phyloP scores from a whole-genome alignment of 2,113 vertebrate species.

The Rhinopithecus roxellana region DNA sequence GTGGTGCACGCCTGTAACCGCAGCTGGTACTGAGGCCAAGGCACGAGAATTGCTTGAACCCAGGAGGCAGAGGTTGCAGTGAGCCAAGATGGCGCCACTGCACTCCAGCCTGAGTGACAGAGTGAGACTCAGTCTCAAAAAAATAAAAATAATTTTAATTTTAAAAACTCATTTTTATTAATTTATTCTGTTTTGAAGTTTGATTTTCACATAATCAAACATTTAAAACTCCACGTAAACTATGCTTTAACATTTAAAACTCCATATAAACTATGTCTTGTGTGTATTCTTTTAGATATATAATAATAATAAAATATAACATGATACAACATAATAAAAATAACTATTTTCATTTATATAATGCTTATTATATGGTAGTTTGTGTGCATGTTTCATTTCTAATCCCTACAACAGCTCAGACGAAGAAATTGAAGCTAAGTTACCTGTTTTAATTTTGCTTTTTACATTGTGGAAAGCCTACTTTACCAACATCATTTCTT shows the following conservation, averaged over 20 bases:
- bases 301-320: too few relatives aligned
- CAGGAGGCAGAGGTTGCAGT: too few relatives aligned
- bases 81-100: too few relatives aligned
- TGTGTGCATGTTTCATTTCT: not conserved
- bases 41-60: too few relatives aligned
- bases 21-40: too few relatives aligned
- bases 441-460: not conserved
- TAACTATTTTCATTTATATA: not conserved
- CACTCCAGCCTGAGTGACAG: too few relatives aligned
- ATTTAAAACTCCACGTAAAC: not conserved
- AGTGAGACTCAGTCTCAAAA: too few relatives aligned
- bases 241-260: too few relatives aligned
- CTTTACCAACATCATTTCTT: not conserved
- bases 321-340: not conserved
- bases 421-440: not conserved
- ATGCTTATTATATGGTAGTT: not conserved
- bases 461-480: not conserved
- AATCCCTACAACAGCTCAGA: not conserved
- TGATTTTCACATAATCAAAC: not conserved
- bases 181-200: conserved; percentile 19
- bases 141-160: too few relatives aligned
- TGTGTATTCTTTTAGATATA: not conserved
- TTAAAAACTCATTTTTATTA: not conserved
- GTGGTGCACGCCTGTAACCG: too few relatives aligned
- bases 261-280: not conserved